phyloP scores from a whole-genome alignment of 2,888 invertebrate species.

The Parnassius glacialis region DNA sequence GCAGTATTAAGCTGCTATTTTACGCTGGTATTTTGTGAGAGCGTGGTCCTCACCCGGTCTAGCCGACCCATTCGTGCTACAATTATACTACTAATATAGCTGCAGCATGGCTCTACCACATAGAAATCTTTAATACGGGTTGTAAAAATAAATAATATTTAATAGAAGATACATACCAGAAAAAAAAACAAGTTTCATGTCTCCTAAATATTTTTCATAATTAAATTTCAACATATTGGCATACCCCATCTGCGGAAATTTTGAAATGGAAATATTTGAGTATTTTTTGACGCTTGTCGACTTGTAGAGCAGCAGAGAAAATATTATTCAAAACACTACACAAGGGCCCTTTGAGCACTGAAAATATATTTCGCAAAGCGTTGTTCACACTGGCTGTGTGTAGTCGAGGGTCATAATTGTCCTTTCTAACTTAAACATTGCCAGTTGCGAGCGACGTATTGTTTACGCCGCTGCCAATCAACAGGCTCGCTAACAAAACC shows the following conservation, averaged over 20 bases:
- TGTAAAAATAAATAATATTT: too few species aligned
- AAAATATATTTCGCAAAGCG: conserved; percentile 44
- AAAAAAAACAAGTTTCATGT: too few species aligned
- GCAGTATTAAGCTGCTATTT: too few species aligned
- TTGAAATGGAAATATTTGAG: background rate
- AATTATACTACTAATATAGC: too few species aligned
- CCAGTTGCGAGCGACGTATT: conserved; percentile 61
- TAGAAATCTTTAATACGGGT: too few species aligned
- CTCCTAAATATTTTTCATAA: background rate
- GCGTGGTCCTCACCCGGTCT: too few species aligned
- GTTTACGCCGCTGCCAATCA: conserved; percentile 79
- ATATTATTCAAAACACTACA: conserved; percentile 40
- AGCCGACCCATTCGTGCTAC: too few species aligned
- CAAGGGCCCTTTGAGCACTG: conserved; percentile 32
- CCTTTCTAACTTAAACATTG: conserved; percentile 75
- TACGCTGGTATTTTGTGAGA: too few species aligned
- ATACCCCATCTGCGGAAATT: conserved; percentile 3
- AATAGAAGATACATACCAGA: too few species aligned
- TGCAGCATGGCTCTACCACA: too few species aligned
- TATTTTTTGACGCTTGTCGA: conserved; percentile 28
- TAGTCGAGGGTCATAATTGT: conserved; percentile 72
- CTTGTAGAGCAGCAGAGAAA: conserved; percentile 36
- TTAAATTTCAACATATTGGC: conserved; percentile 4
- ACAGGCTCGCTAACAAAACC: conserved; percentile 80
- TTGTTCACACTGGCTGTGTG: conserved; percentile 47